These are phyloP conservation scores for Nineta flava DNA, from an alignment of 2,888 invertebrate genomes.

Conservation along the genomic window DNA sequence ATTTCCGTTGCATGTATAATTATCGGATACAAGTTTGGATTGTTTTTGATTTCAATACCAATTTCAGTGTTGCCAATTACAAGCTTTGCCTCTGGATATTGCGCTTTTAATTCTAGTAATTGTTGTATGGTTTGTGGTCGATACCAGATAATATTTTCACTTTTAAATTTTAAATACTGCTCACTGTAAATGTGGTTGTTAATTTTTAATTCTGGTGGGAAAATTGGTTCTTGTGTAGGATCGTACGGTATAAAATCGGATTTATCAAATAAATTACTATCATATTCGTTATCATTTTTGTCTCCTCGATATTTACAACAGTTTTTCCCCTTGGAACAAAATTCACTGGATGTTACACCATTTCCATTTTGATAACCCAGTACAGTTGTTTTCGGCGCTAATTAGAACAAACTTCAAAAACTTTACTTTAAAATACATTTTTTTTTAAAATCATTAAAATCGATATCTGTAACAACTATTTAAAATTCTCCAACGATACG, in stretches of 20 bases:
- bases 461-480: no score
- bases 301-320: slow-evolving; percentile 37
- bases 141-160: slow-evolving; percentile 56
- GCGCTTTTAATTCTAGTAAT: slow-evolving; percentile 48
- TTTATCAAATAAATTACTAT: slow-evolving; percentile 32
- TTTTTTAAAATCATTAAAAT: no score
- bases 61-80: slow-evolving; percentile 87
- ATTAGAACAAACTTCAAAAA: no score
- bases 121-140: slow-evolving; percentile 50
- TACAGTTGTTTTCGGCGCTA: no score
- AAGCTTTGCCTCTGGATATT: slow-evolving; percentile 53
- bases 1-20: slow-evolving; percentile 58
- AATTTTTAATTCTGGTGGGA: slow-evolving; percentile 72
- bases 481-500: no score
- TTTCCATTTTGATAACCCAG: no score
- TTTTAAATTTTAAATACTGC: slow-evolving; percentile 42
- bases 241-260: slow-evolving; percentile 56
- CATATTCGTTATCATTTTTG: slow-evolving; percentile 3
- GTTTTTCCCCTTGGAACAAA: slow-evolving; percentile 46
- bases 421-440: no score
- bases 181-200: slow-evolving; percentile 35
- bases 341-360: slow-evolving; percentile 16
- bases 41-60: slow-evolving; percentile 86
- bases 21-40: slow-evolving; percentile 61
- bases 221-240: slow-evolving; percentile 76